A percentile compares a stretch with the other conserved stretches of the same genome.
Conservation (phyloP, 2,797 vertebrate genomes). For the Vultur gryphus region DNA sequence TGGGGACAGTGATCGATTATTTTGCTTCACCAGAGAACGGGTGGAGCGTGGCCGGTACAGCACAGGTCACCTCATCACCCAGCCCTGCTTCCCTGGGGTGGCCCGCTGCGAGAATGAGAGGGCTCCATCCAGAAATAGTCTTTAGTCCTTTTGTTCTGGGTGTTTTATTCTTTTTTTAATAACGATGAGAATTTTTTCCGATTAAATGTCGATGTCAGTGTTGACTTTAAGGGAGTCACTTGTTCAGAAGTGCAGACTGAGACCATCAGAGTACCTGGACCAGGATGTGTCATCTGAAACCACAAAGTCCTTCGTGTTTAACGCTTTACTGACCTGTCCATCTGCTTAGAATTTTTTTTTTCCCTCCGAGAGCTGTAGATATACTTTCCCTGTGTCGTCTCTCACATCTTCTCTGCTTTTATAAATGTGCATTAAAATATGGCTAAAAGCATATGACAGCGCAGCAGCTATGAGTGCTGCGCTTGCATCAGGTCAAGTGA, state of each 20-base stretch:
- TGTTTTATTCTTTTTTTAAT: neutral
- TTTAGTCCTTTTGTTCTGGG: neutral
- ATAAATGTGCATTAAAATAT: fast-evolving
- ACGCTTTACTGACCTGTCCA: neutral
- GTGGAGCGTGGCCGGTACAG: fast-evolving
- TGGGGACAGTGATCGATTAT: neutral
- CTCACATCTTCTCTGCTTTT: fast-evolving
- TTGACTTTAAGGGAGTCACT: neutral
- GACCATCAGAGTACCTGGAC: neutral
- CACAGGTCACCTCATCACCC: fast-evolving
- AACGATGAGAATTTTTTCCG: fast-evolving
- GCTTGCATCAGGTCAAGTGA: neutral
- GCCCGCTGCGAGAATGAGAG: fast-evolving
- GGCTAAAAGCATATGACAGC: no score
- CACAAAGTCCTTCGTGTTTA: neutral
- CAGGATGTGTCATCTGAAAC: neutral
- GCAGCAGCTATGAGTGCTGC: fast-evolving
- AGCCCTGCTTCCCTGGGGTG: neutral
- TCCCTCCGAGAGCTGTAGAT: neutral
- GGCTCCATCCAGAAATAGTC: fast-evolving
- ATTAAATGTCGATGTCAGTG: fast-evolving
- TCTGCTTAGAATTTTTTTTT: neutral
- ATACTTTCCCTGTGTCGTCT: fast-evolving
- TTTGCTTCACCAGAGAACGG: fast-evolving
- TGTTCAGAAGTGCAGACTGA: neutral